Conservation (phyloP, 2,797 vertebrate genomes). For the Gouania willdenowi region DNA sequence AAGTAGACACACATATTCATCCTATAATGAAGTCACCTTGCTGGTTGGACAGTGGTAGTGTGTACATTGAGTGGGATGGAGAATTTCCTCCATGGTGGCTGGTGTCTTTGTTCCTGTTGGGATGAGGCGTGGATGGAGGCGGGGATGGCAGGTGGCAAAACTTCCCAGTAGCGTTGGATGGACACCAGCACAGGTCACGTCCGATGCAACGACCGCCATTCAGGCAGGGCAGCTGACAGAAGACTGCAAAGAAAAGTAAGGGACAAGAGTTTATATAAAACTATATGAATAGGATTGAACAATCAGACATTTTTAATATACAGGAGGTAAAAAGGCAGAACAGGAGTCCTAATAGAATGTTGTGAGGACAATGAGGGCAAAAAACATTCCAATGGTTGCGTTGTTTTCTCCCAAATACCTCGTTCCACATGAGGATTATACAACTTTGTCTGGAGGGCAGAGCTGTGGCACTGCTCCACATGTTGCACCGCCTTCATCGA, state of each 20-base stretch:
- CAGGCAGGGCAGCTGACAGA: slow-evolving; percentile 95
- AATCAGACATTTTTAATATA: too few relatives aligned
- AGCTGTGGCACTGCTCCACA: slow-evolving; percentile 12
- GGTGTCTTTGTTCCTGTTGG: slow-evolving; percentile 51
- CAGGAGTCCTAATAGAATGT: slow-evolving; percentile 27
- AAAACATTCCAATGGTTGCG: slow-evolving; percentile 27
- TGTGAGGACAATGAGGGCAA: too few relatives aligned
- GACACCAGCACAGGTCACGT: slow-evolving; percentile 90
- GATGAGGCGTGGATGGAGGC: slow-evolving; percentile 57
- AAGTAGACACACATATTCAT: too few relatives aligned
- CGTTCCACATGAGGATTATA: slow-evolving; percentile 31
- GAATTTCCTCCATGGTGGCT: slow-evolving; percentile 38
- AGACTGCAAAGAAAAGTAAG: slow-evolving; percentile 73
- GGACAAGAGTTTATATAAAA: too few relatives aligned
- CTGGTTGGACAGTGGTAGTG: slow-evolving; percentile 90
- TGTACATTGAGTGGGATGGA: slow-evolving; percentile 85
- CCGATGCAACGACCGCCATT: slow-evolving; percentile 90
- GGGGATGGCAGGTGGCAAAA: slow-evolving; percentile 87
- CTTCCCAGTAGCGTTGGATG: slow-evolving; percentile 90
- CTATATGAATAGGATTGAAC: too few relatives aligned
- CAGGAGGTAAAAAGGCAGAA: too few relatives aligned
- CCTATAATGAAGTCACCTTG: too few relatives aligned
- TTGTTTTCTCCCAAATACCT: slow-evolving; percentile 30
- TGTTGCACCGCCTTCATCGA: slow-evolving; percentile 8
- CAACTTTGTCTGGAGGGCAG: slow-evolving; percentile 22